Conservation (phyloP, 1,140 invertebrate species). For the Apis florea region DNA sequence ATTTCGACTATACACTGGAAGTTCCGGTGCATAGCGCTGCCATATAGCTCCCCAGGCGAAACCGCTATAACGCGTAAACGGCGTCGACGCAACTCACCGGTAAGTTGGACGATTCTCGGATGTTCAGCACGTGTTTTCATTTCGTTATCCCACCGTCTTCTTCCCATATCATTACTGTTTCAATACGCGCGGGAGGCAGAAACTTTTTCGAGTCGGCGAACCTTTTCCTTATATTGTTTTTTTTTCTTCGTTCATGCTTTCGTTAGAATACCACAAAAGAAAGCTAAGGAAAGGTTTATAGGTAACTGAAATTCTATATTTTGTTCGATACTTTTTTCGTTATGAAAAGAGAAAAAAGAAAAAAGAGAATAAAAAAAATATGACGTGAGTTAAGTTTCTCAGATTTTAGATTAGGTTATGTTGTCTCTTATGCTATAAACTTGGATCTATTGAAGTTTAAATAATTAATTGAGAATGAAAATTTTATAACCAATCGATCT, state of each 20-base stretch:
- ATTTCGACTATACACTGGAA: background rate
- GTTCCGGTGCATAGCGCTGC: background rate
- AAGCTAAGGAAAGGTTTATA: background rate
- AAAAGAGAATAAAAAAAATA: background rate
- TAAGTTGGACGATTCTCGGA: constrained; percentile 49
- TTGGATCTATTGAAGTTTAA: background rate
- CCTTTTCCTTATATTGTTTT: constrained; percentile 18
- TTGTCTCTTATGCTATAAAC: too few relatives aligned
- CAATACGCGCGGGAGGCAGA: constrained; percentile 56
- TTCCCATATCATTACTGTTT: constrained; percentile 63
- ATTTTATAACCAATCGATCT: too few relatives aligned
- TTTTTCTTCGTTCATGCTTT: background rate
- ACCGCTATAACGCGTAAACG: constrained; percentile 55
- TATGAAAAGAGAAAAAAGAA: background rate
- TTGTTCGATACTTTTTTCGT: background rate
- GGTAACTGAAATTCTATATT: constrained; percentile 10
- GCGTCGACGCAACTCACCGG: constrained; percentile 20
- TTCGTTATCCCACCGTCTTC: constrained; percentile 48
- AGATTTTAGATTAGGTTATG: background rate
- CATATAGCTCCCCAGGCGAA: constrained; percentile 36
- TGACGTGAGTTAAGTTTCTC: background rate
- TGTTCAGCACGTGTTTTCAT: constrained; percentile 60
- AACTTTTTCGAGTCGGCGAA: constrained; percentile 38
- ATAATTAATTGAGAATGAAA: too few relatives aligned
- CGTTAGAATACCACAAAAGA: constrained; percentile 5